Conservation (phyloP, 2,113 vertebrate species). For the Onychorhynchus coronatus region DNA sequence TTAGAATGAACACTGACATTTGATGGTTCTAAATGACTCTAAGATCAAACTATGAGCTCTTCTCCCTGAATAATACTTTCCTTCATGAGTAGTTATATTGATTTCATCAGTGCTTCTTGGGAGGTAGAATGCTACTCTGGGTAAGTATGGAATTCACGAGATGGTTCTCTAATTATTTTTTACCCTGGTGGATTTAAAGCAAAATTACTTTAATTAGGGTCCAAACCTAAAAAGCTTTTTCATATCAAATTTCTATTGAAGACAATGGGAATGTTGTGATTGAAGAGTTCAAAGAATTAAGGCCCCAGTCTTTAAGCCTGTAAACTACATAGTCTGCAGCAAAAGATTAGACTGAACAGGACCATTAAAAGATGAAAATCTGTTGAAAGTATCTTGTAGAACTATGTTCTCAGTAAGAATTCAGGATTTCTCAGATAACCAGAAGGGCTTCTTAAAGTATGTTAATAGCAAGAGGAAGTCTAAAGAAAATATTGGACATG, state of each 20-base stretch:
- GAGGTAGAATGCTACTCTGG: not conserved
- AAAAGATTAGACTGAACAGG: not conserved
- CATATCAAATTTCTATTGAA: not conserved
- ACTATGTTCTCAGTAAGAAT: not conserved
- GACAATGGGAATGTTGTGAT: not conserved
- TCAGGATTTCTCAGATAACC: not conserved
- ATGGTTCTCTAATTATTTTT: not conserved
- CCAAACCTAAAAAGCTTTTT: not conserved
- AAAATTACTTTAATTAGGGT: not conserved
- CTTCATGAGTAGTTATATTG: not conserved
- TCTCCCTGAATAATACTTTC: not conserved
- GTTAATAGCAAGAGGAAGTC: not conserved
- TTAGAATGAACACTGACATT: conserved; percentile 3
- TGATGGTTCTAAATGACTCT: conserved; percentile 32
- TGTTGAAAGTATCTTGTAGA: not conserved
- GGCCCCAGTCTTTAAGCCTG: not conserved
- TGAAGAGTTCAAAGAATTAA: not conserved
- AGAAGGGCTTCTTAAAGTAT: not conserved
- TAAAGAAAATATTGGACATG: not conserved
- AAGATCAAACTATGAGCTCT: not conserved
- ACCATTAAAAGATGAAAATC: not conserved
- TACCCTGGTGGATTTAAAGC: not conserved
- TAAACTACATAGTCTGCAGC: not conserved
- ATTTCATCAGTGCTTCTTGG: not conserved
- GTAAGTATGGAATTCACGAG: not conserved